A percentile compares a stretch with the other conserved stretches of the same genome.
Evolutionary conservation across 2,113 vertebrate species (phyloP).

Genomic region (Amphilophus citrinellus): DNA sequence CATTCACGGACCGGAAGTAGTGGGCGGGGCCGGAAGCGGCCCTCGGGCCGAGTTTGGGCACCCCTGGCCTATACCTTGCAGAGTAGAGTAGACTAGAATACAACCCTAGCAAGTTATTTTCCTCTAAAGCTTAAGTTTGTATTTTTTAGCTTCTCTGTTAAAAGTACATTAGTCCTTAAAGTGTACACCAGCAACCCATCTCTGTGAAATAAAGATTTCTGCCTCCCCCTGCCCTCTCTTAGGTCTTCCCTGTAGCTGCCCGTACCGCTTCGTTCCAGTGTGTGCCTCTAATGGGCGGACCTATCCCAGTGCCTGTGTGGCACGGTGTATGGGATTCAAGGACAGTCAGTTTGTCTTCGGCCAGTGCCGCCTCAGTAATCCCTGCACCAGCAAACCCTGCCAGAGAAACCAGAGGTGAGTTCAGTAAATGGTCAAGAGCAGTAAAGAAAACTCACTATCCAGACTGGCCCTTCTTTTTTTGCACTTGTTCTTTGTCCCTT

Average conservation of each 20-base stretch:
- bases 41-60: too few species aligned
- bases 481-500: background rate
- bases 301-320: conserved; percentile 94
- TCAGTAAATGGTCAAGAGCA: background rate
- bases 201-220: background rate
- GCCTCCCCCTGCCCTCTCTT: background rate
- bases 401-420: conserved; percentile 90
- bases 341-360: conserved; percentile 94
- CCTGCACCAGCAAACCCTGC: conserved; percentile 89
- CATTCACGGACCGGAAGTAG: too few species aligned
- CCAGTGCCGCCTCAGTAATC: conserved; percentile 87
- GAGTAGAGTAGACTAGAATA: background rate
- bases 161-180: too few species aligned
- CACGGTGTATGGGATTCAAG: conserved; percentile 92
- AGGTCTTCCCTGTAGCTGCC: conserved; percentile 95
- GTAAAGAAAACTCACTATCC: background rate
- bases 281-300: conserved; percentile 95
- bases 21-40: too few species aligned
- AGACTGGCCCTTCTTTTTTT: background rate
- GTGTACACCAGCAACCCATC: background rate
- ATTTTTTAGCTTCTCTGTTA: background rate
- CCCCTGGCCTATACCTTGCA: background rate
- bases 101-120: background rate
- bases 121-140: background rate
- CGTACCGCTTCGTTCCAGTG: conserved; percentile 93